Conservation (phyloP, 2,888 invertebrate species). For the Campoplex nolae region DNA sequence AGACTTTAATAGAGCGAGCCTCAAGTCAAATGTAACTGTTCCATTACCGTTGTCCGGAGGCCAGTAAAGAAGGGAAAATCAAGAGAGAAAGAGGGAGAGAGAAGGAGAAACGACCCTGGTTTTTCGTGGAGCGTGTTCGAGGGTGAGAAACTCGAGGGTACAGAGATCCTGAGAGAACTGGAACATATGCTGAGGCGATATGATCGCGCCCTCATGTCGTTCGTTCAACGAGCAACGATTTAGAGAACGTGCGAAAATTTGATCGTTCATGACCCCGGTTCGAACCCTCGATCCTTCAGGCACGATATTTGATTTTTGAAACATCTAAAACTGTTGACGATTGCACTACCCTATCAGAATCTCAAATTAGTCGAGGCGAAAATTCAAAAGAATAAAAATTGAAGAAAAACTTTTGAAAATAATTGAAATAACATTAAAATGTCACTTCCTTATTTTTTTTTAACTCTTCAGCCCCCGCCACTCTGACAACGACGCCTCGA, state of each 20-base stretch:
- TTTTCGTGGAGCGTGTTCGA: constrained; percentile 48
- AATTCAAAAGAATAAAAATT: neutral
- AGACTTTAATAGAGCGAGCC: constrained; percentile 78
- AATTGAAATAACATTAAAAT: no score
- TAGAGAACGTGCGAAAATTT: constrained; percentile 76
- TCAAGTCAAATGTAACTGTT: constrained; percentile 80
- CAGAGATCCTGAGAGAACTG: constrained; percentile 80
- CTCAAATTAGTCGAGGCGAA: neutral
- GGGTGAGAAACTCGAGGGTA: constrained; percentile 81
- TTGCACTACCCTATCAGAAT: neutral
- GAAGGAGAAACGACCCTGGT: constrained; percentile 18
- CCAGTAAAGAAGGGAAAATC: constrained; percentile 75
- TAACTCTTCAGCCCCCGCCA: no score
- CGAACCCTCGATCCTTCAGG: neutral
- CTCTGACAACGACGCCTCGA: no score
- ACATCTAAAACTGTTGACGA: neutral
- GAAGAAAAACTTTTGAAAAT: neutral
- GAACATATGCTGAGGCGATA: constrained; percentile 76
- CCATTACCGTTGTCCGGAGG: constrained; percentile 70
- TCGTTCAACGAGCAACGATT: constrained; percentile 57
- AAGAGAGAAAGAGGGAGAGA: neutral
- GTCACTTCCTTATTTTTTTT: no score
- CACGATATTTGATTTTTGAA: constrained; percentile 2
- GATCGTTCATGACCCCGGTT: constrained; percentile 40
- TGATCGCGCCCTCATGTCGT: constrained; percentile 51